These are phyloP conservation scores for Thunnus maccoyii DNA, from an alignment of 2,113 vertebrate genomes.

Conservation along the genomic window DNA sequence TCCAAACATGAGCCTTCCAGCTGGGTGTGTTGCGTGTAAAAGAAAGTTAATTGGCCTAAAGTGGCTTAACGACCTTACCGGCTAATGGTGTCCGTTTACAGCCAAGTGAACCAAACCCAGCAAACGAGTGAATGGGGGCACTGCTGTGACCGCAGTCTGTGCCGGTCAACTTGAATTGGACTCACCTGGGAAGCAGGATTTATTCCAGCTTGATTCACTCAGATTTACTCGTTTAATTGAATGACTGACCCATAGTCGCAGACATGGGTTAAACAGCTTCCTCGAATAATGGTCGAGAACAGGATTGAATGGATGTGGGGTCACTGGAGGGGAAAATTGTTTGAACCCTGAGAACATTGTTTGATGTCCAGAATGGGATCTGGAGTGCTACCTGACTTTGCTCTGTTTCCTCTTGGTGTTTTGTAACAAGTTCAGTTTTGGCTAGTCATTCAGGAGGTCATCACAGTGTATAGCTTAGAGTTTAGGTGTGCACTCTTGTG, in stretches of 20 bases:
- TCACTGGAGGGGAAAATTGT: slow-evolving; percentile 69
- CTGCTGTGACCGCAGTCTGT: slow-evolving; percentile 75
- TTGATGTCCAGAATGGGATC: slow-evolving; percentile 70
- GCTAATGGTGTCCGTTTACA: slow-evolving; percentile 76
- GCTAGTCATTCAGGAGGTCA: slow-evolving; percentile 32
- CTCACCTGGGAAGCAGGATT: slow-evolving; percentile 67
- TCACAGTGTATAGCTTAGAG: not conserved
- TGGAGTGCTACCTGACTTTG: slow-evolving; percentile 63
- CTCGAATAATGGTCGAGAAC: slow-evolving; percentile 48
- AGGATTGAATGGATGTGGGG: slow-evolving; percentile 55
- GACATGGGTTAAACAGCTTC: slow-evolving; percentile 58
- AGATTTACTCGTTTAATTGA: slow-evolving; percentile 74
- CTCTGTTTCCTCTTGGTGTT: slow-evolving; percentile 66
- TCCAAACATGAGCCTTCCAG: slow-evolving; percentile 63
- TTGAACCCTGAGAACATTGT: slow-evolving; percentile 68
- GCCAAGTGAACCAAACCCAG: slow-evolving; percentile 70
- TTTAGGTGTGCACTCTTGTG: not conserved
- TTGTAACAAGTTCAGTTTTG: slow-evolving; percentile 56
- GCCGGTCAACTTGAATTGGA: slow-evolving; percentile 72
- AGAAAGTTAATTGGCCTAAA: slow-evolving; percentile 78
- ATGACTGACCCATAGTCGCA: slow-evolving; percentile 54
- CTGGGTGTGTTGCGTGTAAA: slow-evolving; percentile 75
- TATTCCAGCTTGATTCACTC: slow-evolving; percentile 70
- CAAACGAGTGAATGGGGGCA: slow-evolving; percentile 58
- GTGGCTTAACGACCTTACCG: slow-evolving; percentile 66